Evolutionary conservation across 2,113 vertebrate species (phyloP).

Genomic region (Cyrtonyx montezumae): DNA sequence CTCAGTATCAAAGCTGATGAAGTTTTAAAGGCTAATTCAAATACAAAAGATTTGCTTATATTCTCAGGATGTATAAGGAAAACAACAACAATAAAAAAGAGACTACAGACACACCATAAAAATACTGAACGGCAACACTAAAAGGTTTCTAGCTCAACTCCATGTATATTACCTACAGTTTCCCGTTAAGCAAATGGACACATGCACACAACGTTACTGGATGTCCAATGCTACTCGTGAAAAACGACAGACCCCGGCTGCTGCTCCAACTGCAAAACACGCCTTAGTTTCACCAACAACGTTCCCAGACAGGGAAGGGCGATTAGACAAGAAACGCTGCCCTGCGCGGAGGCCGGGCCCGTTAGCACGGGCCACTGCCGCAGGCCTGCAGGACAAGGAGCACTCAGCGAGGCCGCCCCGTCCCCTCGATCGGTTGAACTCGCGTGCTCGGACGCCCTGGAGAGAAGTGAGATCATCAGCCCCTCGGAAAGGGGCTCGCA

Average conservation of each 20-base stretch:
- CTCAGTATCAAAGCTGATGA: accelerated
- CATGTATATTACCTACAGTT: accelerated
- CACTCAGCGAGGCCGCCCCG: neutral
- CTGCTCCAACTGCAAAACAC: accelerated
- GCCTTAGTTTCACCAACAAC: neutral
- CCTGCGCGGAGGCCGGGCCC: neutral
- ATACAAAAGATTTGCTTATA: accelerated
- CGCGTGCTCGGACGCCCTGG: neutral
- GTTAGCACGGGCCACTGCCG: too few relatives aligned
- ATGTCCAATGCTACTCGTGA: accelerated
- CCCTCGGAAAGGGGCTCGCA: neutral
- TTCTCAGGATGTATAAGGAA: accelerated
- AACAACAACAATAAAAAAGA: too few relatives aligned
- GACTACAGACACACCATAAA: neutral
- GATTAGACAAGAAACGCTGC: accelerated
- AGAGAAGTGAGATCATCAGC: neutral
- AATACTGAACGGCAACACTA: accelerated
- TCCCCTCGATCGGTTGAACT: neutral
- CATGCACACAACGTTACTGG: accelerated
- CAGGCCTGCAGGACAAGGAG: neutral
- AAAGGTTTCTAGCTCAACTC: neutral
- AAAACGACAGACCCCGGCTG: accelerated
- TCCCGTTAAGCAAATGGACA: accelerated
- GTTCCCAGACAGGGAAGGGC: accelerated
- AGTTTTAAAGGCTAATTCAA: neutral